Percentiles rank a stretch among this genome's conserved stretches.
phyloP scores from a whole-genome alignment of 2,888 invertebrate species.

The Tenthredo distinguenda region DNA sequence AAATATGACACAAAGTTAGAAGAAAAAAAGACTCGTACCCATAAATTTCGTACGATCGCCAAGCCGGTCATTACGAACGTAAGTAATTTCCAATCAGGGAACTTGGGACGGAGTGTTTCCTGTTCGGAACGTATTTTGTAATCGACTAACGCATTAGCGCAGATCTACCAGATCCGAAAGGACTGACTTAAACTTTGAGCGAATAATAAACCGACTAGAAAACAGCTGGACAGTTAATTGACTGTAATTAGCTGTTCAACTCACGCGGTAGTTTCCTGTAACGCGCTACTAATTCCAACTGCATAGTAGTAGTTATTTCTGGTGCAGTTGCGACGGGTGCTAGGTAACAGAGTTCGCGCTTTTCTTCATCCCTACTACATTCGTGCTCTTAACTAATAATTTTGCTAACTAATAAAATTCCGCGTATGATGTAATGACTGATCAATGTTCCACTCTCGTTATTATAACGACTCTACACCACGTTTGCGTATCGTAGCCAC shows the following conservation, averaged over 20 bases:
- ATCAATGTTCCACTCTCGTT: not conserved
- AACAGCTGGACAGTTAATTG: conserved; percentile 43
- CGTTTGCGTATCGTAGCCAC: not conserved
- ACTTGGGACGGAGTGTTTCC: conserved; percentile 15
- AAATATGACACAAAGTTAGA: not conserved
- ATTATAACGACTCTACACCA: not conserved
- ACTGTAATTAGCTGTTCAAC: conserved; percentile 6
- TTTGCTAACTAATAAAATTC: not conserved
- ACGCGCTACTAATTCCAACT: conserved; percentile 21
- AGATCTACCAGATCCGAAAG: not conserved
- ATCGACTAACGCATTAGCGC: not conserved
- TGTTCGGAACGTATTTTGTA: conserved; percentile 17
- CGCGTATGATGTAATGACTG: not conserved
- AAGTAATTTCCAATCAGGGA: conserved; percentile 21
- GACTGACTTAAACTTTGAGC: not conserved
- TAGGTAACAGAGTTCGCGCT: not conserved
- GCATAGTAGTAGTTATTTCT: not conserved
- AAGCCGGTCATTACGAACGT: not conserved
- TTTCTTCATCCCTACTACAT: not conserved
- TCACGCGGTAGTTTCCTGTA: conserved; percentile 18
- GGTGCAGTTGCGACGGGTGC: not conserved
- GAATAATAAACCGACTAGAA: conserved; percentile 18
- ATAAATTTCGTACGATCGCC: not conserved
- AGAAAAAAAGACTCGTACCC: not conserved
- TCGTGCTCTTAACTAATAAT: not conserved